These are phyloP conservation scores for Polymixis lichenea DNA, from an alignment of 2,888 invertebrate genomes.

Conservation along the genomic window DNA sequence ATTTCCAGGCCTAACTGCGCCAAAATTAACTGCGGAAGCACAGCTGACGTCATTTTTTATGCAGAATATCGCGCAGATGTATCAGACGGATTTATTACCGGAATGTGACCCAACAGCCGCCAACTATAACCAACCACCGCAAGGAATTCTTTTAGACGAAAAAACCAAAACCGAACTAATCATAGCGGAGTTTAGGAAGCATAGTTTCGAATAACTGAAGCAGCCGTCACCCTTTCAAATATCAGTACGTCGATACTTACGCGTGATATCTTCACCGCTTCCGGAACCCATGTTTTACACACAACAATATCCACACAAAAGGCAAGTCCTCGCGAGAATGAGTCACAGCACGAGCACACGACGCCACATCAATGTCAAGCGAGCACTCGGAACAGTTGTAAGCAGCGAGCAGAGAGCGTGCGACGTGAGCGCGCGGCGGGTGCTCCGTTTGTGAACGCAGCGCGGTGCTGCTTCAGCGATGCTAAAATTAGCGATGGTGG, in stretches of 20 bases:
- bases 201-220: constrained; percentile 23
- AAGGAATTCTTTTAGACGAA: constrained; percentile 5
- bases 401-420: constrained; percentile 42
- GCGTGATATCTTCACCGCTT: constrained; percentile 76
- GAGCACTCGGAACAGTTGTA: constrained; percentile 31
- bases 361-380: constrained; percentile 60
- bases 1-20: constrained; percentile 50
- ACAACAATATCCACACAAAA: constrained; percentile 69
- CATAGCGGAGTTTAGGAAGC: constrained; percentile 20
- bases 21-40: constrained; percentile 62
- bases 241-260: constrained; percentile 74
- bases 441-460: constrained; percentile 76
- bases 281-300: constrained; percentile 80
- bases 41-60: constrained; percentile 66
- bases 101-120: constrained; percentile 43
- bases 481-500: constrained; percentile 84
- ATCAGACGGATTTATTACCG: constrained; percentile 41
- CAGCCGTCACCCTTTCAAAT: constrained; percentile 27
- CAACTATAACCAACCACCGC: constrained; percentile 24
- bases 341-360: constrained; percentile 66
- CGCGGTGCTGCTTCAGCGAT: constrained; percentile 72
- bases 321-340: constrained; percentile 64
- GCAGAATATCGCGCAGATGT: constrained; percentile 56
- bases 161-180: background rate
- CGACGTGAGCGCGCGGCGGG: constrained; percentile 58